phyloP scores from a whole-genome alignment of 2,113 vertebrate genomes.

The Equus przewalskii region DNA sequence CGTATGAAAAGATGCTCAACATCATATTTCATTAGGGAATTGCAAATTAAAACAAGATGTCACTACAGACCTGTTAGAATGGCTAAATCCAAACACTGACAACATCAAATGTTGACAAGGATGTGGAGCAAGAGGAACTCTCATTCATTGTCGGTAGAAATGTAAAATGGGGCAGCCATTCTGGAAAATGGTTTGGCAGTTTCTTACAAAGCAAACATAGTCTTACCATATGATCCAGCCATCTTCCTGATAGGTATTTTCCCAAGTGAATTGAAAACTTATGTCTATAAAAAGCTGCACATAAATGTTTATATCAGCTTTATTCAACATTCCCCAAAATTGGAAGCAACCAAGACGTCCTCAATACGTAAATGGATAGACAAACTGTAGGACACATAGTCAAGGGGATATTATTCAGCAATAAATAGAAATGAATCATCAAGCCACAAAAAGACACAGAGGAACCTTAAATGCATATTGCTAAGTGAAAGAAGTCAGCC shows the following conservation, averaged over 20 bases:
- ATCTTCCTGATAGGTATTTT: not conserved
- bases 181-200: not conserved
- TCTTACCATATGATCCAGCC: not conserved
- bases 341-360: not conserved
- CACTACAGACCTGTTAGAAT: not conserved
- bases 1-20: not conserved
- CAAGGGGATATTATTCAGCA: too few relatives aligned
- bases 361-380: not conserved
- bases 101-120: not conserved
- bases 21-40: not conserved
- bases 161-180: not conserved
- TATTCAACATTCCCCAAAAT: not conserved
- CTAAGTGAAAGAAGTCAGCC: too few relatives aligned
- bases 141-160: not conserved
- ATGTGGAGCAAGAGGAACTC: not conserved
- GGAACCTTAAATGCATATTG: too few relatives aligned
- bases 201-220: not conserved
- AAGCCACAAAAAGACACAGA: too few relatives aligned
- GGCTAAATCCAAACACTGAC: not conserved
- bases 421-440: too few relatives aligned
- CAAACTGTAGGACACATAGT: too few relatives aligned
- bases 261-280: not conserved
- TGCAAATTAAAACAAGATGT: not conserved
- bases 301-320: not conserved
- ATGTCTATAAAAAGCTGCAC: not conserved